Evolutionary conservation across 2,888 invertebrate genomes (phyloP), one percentile per base, ranked within the genome.

Genomic region (Caradrina clavipalpis): DNA sequence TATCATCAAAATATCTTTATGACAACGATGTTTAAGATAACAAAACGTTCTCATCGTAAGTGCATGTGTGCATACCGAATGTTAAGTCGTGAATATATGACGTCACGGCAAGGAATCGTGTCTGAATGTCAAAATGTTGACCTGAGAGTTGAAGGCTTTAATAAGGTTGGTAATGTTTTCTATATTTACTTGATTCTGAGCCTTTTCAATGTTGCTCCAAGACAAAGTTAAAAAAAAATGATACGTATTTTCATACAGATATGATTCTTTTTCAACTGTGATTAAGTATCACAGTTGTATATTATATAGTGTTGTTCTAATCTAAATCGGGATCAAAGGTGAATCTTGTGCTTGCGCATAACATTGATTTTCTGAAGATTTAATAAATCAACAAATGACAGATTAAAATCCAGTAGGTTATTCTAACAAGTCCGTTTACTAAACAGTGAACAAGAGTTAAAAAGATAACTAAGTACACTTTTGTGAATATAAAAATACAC

Each of bases 11-110:
- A 17, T 17, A 45, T 45, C 45, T 45, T 45, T 77, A 80, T 65
- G 73, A 77, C 69, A 53, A 54, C 50, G 81, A 82, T 82, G 69
- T 53, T 47, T 51, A 11, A 60, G 81, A 82, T 81, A 82, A 77
- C 42, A 65, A 67, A 67, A 73, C 57, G 19, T 71, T 79, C 76
- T 73, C 82, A 81, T 54, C 56, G 35, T 21, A 54, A 73, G 56
- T 76, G 69, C 67, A 71, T 73, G 69, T 57, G 59, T 59, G 61
- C 76, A 69, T 67, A 62, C 50, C n/a, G 39, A 62, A 69, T 71
- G 54, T 21, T 55, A 61, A 65, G 57, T 79, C 75, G 64, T 79
- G 80, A 58, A 61, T 35, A 51, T 64, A 54, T 68, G 73, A 81
- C 65, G 77, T 79, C 66, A 79, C 49, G 31, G 19, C 45, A 8